These are phyloP conservation scores for Cyprinodon variegatus DNA, from an alignment of 2,113 vertebrate species.

Conservation along the genomic window DNA sequence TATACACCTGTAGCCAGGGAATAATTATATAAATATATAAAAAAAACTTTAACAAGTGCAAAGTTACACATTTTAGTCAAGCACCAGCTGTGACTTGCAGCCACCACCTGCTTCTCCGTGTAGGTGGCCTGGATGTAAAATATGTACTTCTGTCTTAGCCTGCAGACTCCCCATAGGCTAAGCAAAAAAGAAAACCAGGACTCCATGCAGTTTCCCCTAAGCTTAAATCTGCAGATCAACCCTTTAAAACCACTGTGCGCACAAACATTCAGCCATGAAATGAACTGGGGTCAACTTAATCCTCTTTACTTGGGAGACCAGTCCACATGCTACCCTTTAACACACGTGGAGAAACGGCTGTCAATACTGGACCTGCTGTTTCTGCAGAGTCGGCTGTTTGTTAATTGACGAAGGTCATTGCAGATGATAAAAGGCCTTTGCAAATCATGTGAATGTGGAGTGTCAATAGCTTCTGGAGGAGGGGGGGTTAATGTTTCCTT, in stretches of 20 bases:
- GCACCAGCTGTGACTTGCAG: conserved; percentile 54
- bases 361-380: conserved; percentile 58
- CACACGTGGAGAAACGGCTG: conserved; percentile 37
- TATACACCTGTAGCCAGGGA: too few species aligned
- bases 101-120: conserved; percentile 12
- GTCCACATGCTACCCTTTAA: conserved; percentile 22
- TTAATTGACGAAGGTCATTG: conserved; percentile 67
- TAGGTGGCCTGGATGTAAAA: conserved; percentile 47
- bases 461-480: conserved; percentile 44
- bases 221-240: conserved; percentile 55
- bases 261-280: conserved; percentile 69
- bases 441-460: conserved; percentile 53
- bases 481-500: conserved; percentile 52
- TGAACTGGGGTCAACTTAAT: conserved; percentile 64
- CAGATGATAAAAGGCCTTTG: conserved; percentile 52
- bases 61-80: conserved; percentile 16
- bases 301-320: conserved; percentile 56
- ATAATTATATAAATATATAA: neutral
- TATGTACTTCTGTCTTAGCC: conserved; percentile 47
- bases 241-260: conserved; percentile 60
- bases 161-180: conserved; percentile 25
- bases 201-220: conserved; percentile 36
- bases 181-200: conserved; percentile 34
- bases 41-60: conserved; percentile 37
- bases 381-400: conserved; percentile 60